Percentiles rank a stretch among this genome's conserved stretches.
phyloP scores from a whole-genome alignment of 2,888 invertebrate species.

The Dicyrtoma fusca region DNA sequence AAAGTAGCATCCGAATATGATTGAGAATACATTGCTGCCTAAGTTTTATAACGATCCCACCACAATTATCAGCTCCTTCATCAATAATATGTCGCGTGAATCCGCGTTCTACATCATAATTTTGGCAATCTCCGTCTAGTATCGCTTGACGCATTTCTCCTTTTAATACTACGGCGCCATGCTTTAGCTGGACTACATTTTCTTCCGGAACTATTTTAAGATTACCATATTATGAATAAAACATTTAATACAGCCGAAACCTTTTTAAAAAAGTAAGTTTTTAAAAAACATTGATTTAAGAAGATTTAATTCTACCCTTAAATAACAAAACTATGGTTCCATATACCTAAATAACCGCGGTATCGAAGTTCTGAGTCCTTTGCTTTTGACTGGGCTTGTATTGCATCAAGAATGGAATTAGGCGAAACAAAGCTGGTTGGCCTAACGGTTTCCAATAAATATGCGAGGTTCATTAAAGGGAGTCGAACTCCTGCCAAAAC shows the following conservation, averaged over 20 bases:
- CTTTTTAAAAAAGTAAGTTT: too few species aligned
- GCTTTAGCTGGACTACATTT: constrained; percentile 82
- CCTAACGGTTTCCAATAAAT: constrained; percentile 84
- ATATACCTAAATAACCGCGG: constrained; percentile 75
- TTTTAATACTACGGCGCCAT: constrained; percentile 81
- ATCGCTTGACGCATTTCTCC: constrained; percentile 89
- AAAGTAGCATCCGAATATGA: constrained; percentile 86
- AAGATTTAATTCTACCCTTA: background rate
- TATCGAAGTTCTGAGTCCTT: constrained; percentile 79
- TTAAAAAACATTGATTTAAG: constrained; percentile 41
- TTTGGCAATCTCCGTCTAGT: constrained; percentile 83
- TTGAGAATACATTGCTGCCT: constrained; percentile 85
- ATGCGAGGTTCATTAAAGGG: constrained; percentile 83
- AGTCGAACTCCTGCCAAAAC: constrained; percentile 67
- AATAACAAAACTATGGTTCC: background rate
- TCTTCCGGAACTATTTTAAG: constrained; percentile 85
- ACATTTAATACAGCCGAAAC: too few species aligned
- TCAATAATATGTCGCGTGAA: constrained; percentile 85
- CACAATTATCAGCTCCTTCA: constrained; percentile 65
- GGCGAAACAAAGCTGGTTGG: constrained; percentile 81
- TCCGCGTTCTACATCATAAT: constrained; percentile 91
- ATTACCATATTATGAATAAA: too few species aligned
- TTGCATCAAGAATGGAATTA: constrained; percentile 91
- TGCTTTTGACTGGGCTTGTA: constrained; percentile 80
- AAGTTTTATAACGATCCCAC: constrained; percentile 81